These are phyloP conservation scores for Neuroscelio doddi DNA, from an alignment of 2,888 invertebrate genomes.

Conservation along the genomic window DNA sequence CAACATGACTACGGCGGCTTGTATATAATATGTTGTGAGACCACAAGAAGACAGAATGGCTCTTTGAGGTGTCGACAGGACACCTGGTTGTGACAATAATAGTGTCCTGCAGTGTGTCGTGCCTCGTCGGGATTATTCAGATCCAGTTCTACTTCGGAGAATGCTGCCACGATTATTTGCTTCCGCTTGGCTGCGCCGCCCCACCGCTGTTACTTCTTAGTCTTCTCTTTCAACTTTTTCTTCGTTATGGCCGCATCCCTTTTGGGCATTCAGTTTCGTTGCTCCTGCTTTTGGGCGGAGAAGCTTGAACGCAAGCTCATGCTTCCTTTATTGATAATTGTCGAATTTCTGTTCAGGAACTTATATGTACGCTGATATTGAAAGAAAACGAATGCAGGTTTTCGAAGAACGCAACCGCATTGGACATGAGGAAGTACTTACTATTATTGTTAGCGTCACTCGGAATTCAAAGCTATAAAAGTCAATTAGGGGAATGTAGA, in stretches of 20 bases:
- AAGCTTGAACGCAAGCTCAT: constrained; percentile 8
- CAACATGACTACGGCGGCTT: not conserved
- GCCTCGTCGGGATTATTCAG: constrained; percentile 45
- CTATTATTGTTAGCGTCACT: constrained; percentile 2
- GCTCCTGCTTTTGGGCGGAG: constrained; percentile 47
- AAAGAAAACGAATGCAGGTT: constrained; percentile 1
- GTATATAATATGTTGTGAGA: constrained; percentile 23
- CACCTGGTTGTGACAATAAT: constrained; percentile 63
- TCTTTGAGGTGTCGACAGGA: constrained; percentile 65
- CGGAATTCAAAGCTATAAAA: constrained; percentile 6
- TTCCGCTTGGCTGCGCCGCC: constrained; percentile 55
- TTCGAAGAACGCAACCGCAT: constrained; percentile 1
- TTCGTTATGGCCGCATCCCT: constrained; percentile 6
- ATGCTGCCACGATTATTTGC: constrained; percentile 56
- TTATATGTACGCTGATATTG: constrained; percentile 4
- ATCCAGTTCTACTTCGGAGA: constrained; percentile 44
- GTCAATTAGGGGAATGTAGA: constrained; percentile 10
- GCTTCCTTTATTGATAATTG: constrained; percentile 12
- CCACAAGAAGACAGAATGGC: constrained; percentile 44
- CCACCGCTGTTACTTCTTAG: constrained; percentile 22
- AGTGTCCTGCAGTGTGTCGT: constrained; percentile 48
- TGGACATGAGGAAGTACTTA: not conserved
- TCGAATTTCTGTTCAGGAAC: not conserved
- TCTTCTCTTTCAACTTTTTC: constrained; percentile 24
- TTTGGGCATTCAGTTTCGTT: constrained; percentile 1